Evolutionary conservation across 2,888 invertebrate genomes (phyloP).

Genomic region (Lasioglossum leucozonium): DNA sequence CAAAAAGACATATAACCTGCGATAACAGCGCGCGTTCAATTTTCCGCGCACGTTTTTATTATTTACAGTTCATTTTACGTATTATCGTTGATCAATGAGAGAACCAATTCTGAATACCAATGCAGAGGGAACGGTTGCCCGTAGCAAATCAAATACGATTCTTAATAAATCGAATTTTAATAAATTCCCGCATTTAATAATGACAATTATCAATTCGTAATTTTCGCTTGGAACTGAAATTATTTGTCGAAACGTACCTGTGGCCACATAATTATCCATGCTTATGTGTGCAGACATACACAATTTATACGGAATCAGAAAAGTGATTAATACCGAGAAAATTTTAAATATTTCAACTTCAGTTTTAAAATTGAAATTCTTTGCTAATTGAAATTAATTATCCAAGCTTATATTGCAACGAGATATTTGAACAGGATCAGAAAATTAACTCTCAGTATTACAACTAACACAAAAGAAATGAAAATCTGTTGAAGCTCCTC

Average conservation of each 20-base stretch:
- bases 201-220: neutral
- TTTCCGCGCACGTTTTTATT: constrained; percentile 7
- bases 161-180: neutral
- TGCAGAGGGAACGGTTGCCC: neutral
- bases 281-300: neutral
- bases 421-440: neutral
- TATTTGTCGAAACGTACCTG: neutral
- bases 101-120: neutral
- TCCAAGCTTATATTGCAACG: neutral
- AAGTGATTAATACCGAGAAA: neutral
- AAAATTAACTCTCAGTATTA: too few relatives aligned
- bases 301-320: neutral
- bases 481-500: too few relatives aligned
- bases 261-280: neutral
- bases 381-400: too few relatives aligned
- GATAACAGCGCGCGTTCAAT: neutral
- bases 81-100: constrained; percentile 9
- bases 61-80: constrained; percentile 12
- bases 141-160: neutral
- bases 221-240: neutral
- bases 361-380: too few relatives aligned
- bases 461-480: too few relatives aligned
- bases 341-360: neutral
- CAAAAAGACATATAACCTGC: neutral
- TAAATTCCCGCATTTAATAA: neutral